Conservation (phyloP, 2,113 vertebrate species). For the Neotragus moschatus region DNA sequence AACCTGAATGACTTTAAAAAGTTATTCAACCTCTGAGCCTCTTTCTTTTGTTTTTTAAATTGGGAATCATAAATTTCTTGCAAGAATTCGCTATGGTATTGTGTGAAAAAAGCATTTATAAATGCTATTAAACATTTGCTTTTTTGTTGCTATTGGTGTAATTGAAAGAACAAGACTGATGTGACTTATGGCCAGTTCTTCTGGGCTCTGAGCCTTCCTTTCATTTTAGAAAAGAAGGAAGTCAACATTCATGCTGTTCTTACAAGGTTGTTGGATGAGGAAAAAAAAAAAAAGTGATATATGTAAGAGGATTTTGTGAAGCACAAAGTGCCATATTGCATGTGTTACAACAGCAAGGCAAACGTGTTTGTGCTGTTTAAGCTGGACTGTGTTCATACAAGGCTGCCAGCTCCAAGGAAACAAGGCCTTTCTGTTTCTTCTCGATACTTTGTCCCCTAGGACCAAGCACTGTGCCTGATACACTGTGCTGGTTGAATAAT, state of each 20-base stretch:
- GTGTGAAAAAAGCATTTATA: not conserved
- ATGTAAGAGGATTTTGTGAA: not conserved
- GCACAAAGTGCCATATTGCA: not conserved
- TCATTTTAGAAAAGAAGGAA: not conserved
- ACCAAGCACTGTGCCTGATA: not conserved
- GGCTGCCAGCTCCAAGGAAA: not conserved
- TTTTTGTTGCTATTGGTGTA: not conserved
- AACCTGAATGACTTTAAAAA: not conserved
- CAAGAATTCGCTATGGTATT: not conserved
- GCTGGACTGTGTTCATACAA: not conserved
- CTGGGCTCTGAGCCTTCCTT: not conserved
- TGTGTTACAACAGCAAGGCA: not conserved
- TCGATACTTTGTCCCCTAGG: not conserved
- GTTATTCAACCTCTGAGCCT: not conserved
- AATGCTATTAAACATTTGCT: not conserved
- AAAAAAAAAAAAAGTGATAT: not conserved
- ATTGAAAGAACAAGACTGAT: not conserved
- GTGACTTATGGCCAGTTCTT: not conserved
- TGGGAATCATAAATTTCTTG: not conserved
- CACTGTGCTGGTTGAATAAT: not conserved
- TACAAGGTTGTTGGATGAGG: not conserved
- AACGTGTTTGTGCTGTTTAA: not conserved
- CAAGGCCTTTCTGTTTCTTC: not conserved
- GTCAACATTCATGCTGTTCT: not conserved
- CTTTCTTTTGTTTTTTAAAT: not conserved